These are phyloP conservation scores for Paramormyrops hopkinsi DNA, from an alignment of 2,797 vertebrate genomes.

Conservation along the genomic window DNA sequence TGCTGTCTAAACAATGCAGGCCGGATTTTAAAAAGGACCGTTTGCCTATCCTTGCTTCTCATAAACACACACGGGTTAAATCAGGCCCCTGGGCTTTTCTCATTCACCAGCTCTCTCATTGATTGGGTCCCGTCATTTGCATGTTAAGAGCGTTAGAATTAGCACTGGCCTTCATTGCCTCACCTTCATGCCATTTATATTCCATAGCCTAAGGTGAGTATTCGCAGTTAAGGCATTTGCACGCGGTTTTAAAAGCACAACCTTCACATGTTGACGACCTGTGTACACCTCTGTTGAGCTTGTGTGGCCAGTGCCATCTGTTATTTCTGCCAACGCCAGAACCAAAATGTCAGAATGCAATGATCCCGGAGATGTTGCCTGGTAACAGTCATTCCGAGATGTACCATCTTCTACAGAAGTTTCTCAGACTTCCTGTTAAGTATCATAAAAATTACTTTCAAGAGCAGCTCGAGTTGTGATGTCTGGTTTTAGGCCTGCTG, in stretches of 20 bases:
- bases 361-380: constrained; percentile 57
- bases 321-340: not conserved
- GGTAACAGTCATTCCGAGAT: constrained; percentile 56
- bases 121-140: not conserved
- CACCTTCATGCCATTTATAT: not conserved
- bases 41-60: not conserved
- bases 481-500: not conserved
- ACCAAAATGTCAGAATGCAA: not conserved
- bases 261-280: not conserved
- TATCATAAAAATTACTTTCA: not conserved
- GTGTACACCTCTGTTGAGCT: not conserved
- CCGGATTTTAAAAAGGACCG: not conserved
- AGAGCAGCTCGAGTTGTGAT: not conserved
- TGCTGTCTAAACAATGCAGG: not conserved
- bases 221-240: not conserved
- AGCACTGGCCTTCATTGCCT: not conserved
- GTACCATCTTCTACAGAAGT: not conserved
- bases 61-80: not conserved
- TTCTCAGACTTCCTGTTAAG: not conserved
- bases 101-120: not conserved
- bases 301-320: not conserved
- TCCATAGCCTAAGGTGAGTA: not conserved
- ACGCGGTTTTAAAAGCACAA: not conserved
- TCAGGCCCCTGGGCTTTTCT: not conserved
- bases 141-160: not conserved